phyloP scores from a whole-genome alignment of 2,888 invertebrate genomes.

The Stramonita haemastoma region DNA sequence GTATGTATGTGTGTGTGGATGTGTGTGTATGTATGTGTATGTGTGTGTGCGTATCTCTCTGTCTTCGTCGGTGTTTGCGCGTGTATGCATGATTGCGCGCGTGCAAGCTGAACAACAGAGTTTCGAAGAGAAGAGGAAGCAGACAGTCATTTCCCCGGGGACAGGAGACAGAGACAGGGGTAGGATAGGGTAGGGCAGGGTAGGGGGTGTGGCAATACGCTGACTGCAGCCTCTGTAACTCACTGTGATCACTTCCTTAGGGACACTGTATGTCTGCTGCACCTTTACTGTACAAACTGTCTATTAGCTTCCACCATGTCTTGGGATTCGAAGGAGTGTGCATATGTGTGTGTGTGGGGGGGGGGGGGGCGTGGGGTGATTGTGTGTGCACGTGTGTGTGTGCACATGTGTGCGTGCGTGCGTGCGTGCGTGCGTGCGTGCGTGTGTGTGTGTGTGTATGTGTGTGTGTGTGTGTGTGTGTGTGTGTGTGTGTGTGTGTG shows the following conservation, averaged over 20 bases:
- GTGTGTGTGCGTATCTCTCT: conserved; percentile 7
- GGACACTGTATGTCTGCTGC: no score
- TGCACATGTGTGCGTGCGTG: conserved; percentile 29
- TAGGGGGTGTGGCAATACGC: no score
- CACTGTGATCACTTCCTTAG: no score
- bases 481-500: conserved; percentile 22
- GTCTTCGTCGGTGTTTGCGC: background rate
- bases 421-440: background rate
- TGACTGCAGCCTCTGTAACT: no score
- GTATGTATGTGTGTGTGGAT: background rate
- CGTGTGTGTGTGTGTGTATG: background rate
- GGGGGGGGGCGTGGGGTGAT: background rate
- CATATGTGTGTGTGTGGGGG: conserved; percentile 21
- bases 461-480: conserved; percentile 19
- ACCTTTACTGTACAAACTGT: no score
- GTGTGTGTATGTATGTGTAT: background rate
- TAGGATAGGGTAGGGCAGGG: no score
- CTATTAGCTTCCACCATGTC: no score
- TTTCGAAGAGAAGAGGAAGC: no score
- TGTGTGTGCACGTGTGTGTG: conserved; percentile 24
- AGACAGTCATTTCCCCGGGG: no score
- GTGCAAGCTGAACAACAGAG: background rate
- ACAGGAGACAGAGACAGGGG: no score
- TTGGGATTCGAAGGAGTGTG: background rate
- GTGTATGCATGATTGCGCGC: background rate